Percentiles rank a stretch among this genome's conserved stretches.
Evolutionary conservation across 1,140 invertebrate species (phyloP).

Genomic region (Drosophila pseudoobscura): DNA sequence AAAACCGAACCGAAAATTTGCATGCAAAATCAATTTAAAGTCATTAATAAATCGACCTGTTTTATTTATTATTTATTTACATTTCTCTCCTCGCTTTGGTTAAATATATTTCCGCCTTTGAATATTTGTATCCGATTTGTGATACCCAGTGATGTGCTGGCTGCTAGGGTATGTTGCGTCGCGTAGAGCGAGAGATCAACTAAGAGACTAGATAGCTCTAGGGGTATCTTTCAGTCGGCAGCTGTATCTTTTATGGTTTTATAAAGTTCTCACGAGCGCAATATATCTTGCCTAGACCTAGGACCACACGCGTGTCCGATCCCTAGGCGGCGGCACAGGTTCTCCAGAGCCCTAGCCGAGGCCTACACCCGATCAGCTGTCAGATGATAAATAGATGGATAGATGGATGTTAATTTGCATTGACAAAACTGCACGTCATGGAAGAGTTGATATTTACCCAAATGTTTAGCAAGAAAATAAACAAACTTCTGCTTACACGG

Average conservation of each 20-base stretch:
- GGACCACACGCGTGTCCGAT: constrained; percentile 20
- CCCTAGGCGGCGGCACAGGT: neutral
- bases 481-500: constrained; percentile 35
- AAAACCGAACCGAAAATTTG: constrained; percentile 51
- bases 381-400: constrained; percentile 15
- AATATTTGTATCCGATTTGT: constrained; percentile 24
- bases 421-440: constrained; percentile 65
- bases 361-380: constrained; percentile 24
- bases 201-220: no score
- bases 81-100: constrained; percentile 36
- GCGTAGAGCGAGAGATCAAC: no score
- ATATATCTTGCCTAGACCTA: constrained; percentile 13
- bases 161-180: no score
- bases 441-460: constrained; percentile 59
- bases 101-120: constrained; percentile 71
- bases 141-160: neutral
- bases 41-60: constrained; percentile 78
- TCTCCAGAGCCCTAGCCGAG: neutral
- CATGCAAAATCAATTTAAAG: constrained; percentile 71
- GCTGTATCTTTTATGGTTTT: neutral
- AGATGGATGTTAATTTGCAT: constrained; percentile 64
- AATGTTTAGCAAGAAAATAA: constrained; percentile 62
- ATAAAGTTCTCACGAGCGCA: constrained; percentile 7
- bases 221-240: neutral
- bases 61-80: constrained; percentile 74